phyloP scores from a whole-genome alignment of 2,797 vertebrate genomes.

The Sarcophilus harrisii region DNA sequence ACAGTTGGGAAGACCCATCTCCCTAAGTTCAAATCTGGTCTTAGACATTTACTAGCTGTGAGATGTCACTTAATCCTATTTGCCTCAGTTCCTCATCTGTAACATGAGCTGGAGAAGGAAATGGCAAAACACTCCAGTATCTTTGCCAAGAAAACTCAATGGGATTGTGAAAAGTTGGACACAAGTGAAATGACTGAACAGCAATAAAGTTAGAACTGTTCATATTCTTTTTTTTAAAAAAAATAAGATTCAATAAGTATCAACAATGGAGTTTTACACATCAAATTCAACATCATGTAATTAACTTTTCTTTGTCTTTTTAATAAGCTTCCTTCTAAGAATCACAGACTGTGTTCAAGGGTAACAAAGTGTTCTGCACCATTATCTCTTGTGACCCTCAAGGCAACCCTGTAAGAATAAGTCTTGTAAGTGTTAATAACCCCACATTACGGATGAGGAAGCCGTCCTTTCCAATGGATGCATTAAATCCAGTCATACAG shows the following conservation, averaged over 20 bases:
- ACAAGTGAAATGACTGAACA: not conserved
- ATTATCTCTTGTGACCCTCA: not conserved
- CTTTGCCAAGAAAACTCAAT: not conserved
- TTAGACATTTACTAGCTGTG: not conserved
- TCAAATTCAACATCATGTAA: not conserved
- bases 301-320: not conserved
- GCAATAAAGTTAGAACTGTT: not conserved
- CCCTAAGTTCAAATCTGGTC: not conserved
- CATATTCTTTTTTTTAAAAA: not conserved
- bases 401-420: not conserved
- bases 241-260: no score
- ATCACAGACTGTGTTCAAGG: not conserved
- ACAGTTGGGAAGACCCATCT: not conserved
- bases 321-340: not conserved
- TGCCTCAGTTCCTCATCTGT: not conserved
- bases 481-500: not conserved
- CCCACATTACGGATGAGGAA: not conserved
- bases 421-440: not conserved
- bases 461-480: not conserved
- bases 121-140: not conserved
- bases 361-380: not conserved
- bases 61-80: not conserved
- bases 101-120: not conserved
- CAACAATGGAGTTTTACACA: not conserved
- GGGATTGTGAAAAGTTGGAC: not conserved